Evolutionary conservation across 2,113 vertebrate species (phyloP), one percentile per base, ranked within the genome.

Genomic region (Okapia johnstoni): DNA sequence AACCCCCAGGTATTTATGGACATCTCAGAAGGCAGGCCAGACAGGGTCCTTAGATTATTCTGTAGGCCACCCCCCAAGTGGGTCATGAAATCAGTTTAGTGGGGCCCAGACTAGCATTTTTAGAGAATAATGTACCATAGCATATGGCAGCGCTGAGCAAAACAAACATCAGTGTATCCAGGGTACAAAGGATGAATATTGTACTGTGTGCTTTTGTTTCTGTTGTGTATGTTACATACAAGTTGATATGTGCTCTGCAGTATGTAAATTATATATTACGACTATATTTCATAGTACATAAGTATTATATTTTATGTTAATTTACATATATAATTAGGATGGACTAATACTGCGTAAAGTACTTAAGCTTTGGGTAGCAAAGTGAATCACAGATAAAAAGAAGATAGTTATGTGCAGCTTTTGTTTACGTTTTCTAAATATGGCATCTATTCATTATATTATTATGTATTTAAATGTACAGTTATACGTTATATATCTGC

Each of bases 1-100:
- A 97, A 98, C 73, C 98, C 99, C 55, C 98, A 87, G 98, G 99
- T 99, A 98, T 98, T 83, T 87, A 48, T 66, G 40, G 17, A 30
- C 54, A 19, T 77, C 81, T 36, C 40, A 28, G 36, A 63, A 48
- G n/a, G 88, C 28, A 60, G 83, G 79, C 10, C 50, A 93, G 57
- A 60, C 19, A 36, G 50, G 26, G n/a, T 43, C 33, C 84, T 85
- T 43, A 46, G 54, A 36, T 46, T 55, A 66, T 11, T 63, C 16
- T 61, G 36, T 63, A 63, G 40, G 11, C 80, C 80, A 76, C 73
- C 60, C 91, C 7, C 7, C 8, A 79, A 13, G 16, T 21, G 48
- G 66, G 16, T 79, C 73, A 43, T 48, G 81, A 84, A 79, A 80
- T 63, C 46, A 48, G 48, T 23, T 25, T 13, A 33, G 11, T 73